Percentiles rank a stretch among this genome's conserved stretches.
These are phyloP conservation scores for Xiphydria camelus DNA, from an alignment of 2,888 invertebrate species.

Conservation along the genomic window DNA sequence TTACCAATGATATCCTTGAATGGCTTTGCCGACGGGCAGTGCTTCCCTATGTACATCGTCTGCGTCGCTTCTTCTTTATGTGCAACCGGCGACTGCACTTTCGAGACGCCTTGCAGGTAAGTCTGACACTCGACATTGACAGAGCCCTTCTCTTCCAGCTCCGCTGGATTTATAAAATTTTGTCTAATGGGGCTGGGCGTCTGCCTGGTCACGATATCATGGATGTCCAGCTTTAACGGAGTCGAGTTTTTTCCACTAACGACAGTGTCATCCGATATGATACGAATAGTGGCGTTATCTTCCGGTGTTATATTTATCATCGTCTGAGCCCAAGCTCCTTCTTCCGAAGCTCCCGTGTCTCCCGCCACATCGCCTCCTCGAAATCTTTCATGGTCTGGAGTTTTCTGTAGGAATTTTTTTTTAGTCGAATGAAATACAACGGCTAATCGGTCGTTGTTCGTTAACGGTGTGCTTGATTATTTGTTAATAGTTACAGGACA, in stretches of 20 bases:
- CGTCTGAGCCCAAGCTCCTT: constrained; percentile 36
- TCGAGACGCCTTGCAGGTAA: constrained; percentile 33
- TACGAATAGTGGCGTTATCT: constrained; percentile 33
- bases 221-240: constrained; percentile 21
- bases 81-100: constrained; percentile 27
- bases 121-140: constrained; percentile 32
- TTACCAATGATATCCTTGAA: constrained; percentile 33
- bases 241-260: constrained; percentile 26
- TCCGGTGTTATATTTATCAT: constrained; percentile 36
- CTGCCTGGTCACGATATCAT: constrained; percentile 25
- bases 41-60: constrained; percentile 36
- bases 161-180: constrained; percentile 25
- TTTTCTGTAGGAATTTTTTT: too few relatives aligned
- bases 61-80: constrained; percentile 34
- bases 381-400: too few relatives aligned
- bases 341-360: too few relatives aligned
- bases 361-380: too few relatives aligned
- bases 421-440: too few relatives aligned
- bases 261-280: constrained; percentile 21
- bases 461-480: too few relatives aligned
- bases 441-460: too few relatives aligned
- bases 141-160: constrained; percentile 15
- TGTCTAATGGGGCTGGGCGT: constrained; percentile 16
- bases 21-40: constrained; percentile 19
- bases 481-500: too few relatives aligned